Percentiles rank a stretch among this genome's conserved stretches.
Conservation (phyloP, 2,113 vertebrate species). For the Solenodon paradoxus region DNA sequence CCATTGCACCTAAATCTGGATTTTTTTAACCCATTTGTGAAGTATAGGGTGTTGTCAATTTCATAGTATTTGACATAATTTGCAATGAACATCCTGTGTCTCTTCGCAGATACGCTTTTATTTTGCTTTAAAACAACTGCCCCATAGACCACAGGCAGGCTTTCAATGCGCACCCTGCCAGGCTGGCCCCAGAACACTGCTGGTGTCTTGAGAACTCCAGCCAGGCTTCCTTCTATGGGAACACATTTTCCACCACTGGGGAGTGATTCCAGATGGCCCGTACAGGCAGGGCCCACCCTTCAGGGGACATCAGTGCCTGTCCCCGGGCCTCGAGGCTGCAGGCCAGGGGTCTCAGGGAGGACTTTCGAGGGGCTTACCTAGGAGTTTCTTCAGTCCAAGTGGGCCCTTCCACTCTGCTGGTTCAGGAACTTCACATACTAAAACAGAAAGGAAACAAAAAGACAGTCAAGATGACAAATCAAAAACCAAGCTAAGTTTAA, state of each 20-base stretch:
- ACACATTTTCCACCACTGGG: neutral
- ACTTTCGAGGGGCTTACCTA: neutral
- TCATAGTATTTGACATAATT: neutral
- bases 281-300: neutral
- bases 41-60: neutral
- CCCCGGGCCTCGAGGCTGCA: neutral
- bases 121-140: constrained; percentile 14
- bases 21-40: neutral
- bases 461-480: neutral
- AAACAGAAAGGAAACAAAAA: neutral
- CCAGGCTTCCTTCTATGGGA: neutral
- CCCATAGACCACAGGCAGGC: neutral
- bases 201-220: too few species aligned
- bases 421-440: neutral
- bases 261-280: neutral
- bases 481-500: neutral
- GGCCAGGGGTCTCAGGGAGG: neutral
- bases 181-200: neutral
- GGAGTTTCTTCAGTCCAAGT: neutral
- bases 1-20: too few species aligned
- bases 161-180: neutral
- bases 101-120: neutral
- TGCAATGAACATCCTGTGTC: neutral
- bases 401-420: neutral
- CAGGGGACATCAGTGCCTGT: too few species aligned